Evolutionary conservation across 2,797 vertebrate genomes (phyloP).

Genomic region (Trachops cirrhosus): DNA sequence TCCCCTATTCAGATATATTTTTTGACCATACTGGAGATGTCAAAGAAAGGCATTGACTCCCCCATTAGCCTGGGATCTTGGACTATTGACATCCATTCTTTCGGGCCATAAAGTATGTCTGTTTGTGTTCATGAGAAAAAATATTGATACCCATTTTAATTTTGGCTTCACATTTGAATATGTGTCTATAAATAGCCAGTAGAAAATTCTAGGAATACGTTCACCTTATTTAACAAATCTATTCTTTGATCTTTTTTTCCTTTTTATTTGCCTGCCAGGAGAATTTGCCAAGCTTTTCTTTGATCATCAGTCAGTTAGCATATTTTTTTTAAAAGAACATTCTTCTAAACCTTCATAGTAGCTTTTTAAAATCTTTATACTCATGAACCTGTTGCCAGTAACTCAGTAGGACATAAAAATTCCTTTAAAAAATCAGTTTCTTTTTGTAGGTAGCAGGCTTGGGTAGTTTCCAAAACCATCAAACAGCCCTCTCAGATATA

Average conservation of each 20-base stretch:
- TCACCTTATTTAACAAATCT: slow-evolving; percentile 55
- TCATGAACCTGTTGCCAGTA: slow-evolving; percentile 10
- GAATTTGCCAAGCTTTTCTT: slow-evolving; percentile 53
- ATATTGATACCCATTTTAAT: slow-evolving; percentile 21
- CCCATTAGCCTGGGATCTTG: not conserved
- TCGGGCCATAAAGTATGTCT: not conserved
- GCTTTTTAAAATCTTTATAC: not conserved
- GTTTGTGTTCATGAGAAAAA: slow-evolving; percentile 40
- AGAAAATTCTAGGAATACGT: slow-evolving; percentile 36
- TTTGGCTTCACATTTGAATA: slow-evolving; percentile 51
- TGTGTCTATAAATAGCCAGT: slow-evolving; percentile 23
- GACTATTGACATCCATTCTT: not conserved
- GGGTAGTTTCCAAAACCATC: not conserved
- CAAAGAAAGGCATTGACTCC: not conserved
- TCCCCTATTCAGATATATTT: not conserved
- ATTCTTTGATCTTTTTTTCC: slow-evolving; percentile 41
- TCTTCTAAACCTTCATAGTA: not conserved
- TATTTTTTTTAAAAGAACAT: slow-evolving; percentile 11
- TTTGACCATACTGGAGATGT: not conserved
- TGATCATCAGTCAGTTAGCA: slow-evolving; percentile 44
- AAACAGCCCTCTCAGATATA: not conserved
- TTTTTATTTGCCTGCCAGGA: slow-evolving; percentile 46
- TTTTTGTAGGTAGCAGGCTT: not conserved
- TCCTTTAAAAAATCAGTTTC: not conserved
- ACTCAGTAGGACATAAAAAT: slow-evolving; percentile 1